Conservation (phyloP, 2,888 invertebrate species). For the Mythimna lalbum region DNA sequence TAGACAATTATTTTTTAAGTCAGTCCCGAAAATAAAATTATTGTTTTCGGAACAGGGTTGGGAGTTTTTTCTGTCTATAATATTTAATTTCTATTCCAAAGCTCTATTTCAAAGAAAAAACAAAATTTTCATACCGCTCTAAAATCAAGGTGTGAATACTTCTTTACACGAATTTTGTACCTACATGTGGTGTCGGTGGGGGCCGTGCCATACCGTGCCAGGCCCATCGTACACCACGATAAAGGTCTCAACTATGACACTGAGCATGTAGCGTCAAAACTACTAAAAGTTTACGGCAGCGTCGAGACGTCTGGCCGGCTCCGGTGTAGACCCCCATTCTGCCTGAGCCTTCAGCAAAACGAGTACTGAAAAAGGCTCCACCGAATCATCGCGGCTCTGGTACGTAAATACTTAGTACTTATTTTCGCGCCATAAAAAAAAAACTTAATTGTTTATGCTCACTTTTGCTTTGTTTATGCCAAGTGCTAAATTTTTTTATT, state of each 20-base stretch:
- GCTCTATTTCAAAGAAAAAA: neutral
- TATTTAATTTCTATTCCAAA: neutral
- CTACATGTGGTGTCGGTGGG: conserved; percentile 84
- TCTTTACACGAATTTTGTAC: conserved; percentile 78
- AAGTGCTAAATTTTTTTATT: conserved; percentile 31
- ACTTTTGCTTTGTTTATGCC: conserved; percentile 33
- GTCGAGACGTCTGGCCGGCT: conserved; percentile 74
- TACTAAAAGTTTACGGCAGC: conserved; percentile 82
- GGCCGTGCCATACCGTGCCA: conserved; percentile 89
- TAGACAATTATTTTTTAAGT: no score
- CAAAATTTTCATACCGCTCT: neutral
- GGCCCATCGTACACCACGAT: conserved; percentile 80
- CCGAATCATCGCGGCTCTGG: conserved; percentile 73
- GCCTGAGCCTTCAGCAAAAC: conserved; percentile 73
- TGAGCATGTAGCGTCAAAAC: conserved; percentile 86
- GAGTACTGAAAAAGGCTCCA: conserved; percentile 69
- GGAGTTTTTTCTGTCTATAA: neutral
- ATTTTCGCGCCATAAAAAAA: conserved; percentile 6
- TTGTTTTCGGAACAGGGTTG: no score
- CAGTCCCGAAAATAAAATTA: neutral
- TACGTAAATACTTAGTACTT: conserved; percentile 59
- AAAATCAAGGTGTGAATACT: conserved; percentile 72
- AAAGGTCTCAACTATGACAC: conserved; percentile 87
- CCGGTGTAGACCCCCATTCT: conserved; percentile 59
- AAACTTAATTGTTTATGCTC: conserved; percentile 26